A percentile compares a stretch with the other conserved stretches of the same genome.
Evolutionary conservation across 2,888 invertebrate species (phyloP).

Genomic region (Therioaphis trifolii): DNA sequence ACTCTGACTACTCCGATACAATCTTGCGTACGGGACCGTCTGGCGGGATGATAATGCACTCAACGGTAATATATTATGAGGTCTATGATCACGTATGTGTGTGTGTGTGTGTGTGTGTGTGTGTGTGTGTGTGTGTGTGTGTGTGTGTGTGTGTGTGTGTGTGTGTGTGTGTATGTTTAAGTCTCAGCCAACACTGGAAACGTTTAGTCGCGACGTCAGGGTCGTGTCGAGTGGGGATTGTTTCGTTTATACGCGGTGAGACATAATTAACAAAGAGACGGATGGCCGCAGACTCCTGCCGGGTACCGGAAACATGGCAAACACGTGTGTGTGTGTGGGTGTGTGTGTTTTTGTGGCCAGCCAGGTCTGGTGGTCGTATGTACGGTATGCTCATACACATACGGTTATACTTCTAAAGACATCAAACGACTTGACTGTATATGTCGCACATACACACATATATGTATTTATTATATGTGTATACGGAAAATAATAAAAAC

Average conservation of each 20-base stretch:
- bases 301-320: constrained; percentile 26
- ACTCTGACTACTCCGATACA: no score
- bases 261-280: background rate
- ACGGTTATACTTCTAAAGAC: constrained; percentile 17
- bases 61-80: no score
- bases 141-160: background rate
- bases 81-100: background rate
- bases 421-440: no score
- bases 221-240: no score
- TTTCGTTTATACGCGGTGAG: background rate
- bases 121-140: background rate
- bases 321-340: constrained; percentile 31
- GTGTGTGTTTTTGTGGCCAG: background rate
- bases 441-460: no score
- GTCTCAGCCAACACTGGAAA: constrained; percentile 13
- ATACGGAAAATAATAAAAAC: no score
- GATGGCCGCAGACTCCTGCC: background rate
- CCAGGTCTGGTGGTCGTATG: no score
- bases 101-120: background rate
- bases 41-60: no score
- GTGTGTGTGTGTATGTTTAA: background rate
- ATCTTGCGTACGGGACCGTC: no score
- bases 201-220: no score
- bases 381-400: no score
- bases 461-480: background rate